Evolutionary conservation across 2,888 invertebrate genomes (phyloP).

Genomic region (Trilocha varians): DNA sequence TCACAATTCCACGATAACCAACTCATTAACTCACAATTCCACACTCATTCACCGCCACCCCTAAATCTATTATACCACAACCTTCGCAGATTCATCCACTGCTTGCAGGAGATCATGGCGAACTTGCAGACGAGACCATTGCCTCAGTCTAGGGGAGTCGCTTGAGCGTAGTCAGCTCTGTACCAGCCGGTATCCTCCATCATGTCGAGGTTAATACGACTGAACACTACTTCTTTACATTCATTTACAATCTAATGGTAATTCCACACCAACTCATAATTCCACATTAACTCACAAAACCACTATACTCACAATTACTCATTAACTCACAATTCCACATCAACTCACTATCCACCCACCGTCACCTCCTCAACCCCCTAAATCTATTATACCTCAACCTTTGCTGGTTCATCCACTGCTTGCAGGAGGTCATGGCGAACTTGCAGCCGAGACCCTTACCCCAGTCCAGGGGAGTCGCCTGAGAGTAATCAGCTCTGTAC

Average conservation of each 20-base stretch:
- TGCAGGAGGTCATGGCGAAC: slow-evolving; percentile 95
- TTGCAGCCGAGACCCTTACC: slow-evolving; percentile 92
- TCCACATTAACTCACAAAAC: no score
- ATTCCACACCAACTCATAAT: no score
- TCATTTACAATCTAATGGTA: no score
- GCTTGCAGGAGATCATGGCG: slow-evolving; percentile 94
- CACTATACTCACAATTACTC: no score
- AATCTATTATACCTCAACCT: slow-evolving; percentile 68
- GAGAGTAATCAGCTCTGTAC: slow-evolving; percentile 92
- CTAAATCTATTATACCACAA: slow-evolving; percentile 57
- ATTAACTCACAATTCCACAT: not conserved
- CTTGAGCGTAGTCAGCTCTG: slow-evolving; percentile 89
- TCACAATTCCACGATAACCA: no score
- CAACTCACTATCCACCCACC: not conserved
- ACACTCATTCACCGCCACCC: not conserved
- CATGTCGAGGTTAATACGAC: slow-evolving; percentile 92
- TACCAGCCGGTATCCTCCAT: slow-evolving; percentile 99
- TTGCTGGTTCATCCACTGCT: slow-evolving; percentile 93
- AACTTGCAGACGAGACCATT: slow-evolving; percentile 93
- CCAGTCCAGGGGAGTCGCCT: slow-evolving; percentile 92
- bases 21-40: not conserved
- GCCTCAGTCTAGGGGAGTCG: slow-evolving; percentile 93
- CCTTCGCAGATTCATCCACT: slow-evolving; percentile 91
- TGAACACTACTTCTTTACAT: no score
- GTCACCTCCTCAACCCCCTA: slow-evolving; percentile 4